Evolutionary conservation across 2,888 invertebrate species (phyloP), one percentile per base, ranked within the genome.

Genomic region (Erynnis tages): DNA sequence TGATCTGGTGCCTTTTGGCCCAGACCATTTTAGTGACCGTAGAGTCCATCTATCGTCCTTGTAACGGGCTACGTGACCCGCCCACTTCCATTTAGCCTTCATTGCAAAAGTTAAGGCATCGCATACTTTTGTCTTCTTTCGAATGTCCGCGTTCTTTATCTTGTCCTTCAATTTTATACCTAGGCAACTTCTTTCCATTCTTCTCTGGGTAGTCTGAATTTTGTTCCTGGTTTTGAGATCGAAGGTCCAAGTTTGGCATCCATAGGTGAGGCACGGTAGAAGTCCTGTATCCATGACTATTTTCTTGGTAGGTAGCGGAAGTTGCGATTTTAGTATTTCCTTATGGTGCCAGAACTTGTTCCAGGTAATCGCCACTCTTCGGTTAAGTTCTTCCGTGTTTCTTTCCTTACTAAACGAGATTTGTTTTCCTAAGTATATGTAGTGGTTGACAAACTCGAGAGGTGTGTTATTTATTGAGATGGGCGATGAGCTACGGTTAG

Each of bases 271-370:
- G 10, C 41, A 27, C 16, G 41, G 41, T 29, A 41, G 6, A 2
- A 41, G 27, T 6, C 1, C 6, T 1, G 41, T 5, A 10, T 41
- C 41, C 27, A 41, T 38, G 2, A 38, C 21, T n/a, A 54, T 43
- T 35, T 37, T 46, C 23, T 46, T 46, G 11, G 6, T 14, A 1
- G 46, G 3, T 10, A 35, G 7, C 4, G 46, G 16, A 0, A 46
- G 25, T 4, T 40, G 49, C 7, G 40, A 54, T 45, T 54, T 54
- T 27, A 49, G 19, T 19, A 54, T 49, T 34, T 54, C 54, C 14
- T 54, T 54, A 8, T 40, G 45, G 1, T 34, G 19, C 49, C 54
- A 54, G 29, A 34, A 54, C 10, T 54, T 47, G 6, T 40, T 38
- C n/a, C n/a, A n/a, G n/a, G n/a, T n/a, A n/a, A n/a, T n/a, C n/a